Evolutionary conservation across 1,140 invertebrate species (phyloP).

Genomic region (Brachionus koreanus): DNA sequence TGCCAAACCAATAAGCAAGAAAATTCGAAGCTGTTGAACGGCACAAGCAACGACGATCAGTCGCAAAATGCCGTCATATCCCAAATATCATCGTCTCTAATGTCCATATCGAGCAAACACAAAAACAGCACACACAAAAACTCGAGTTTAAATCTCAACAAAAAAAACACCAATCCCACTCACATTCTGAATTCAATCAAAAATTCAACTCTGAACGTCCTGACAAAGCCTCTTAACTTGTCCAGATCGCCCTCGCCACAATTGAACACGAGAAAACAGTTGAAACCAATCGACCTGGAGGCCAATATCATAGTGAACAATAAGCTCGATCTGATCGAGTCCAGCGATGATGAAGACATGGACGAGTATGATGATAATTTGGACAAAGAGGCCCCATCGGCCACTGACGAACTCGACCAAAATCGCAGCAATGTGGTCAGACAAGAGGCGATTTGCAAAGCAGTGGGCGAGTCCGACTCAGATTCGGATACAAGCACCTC

Average conservation of each 20-base stretch:
- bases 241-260: not conserved
- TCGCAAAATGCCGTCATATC: not conserved
- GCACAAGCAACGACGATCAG: not conserved
- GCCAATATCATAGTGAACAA: constrained; percentile 5
- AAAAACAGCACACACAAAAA: constrained; percentile 30
- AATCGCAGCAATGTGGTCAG: not conserved
- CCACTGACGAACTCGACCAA: not conserved
- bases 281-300: constrained; percentile 7
- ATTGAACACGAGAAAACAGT: not conserved
- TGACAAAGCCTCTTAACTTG: not conserved
- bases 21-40: not conserved
- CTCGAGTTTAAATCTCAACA: not conserved
- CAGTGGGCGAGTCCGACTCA: not conserved
- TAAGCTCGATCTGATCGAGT: not conserved
- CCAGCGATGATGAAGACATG: not conserved
- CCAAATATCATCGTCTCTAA: not conserved
- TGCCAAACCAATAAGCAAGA: not conserved
- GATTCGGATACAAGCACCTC: not conserved
- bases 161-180: not conserved
- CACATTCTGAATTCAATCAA: not conserved
- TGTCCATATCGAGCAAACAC: constrained; percentile 31
- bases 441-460: not conserved
- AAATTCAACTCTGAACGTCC: constrained; percentile 12
- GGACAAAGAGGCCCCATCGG: not conserved
- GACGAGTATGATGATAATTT: not conserved